Percentiles rank a stretch among this genome's conserved stretches.
phyloP scores from a whole-genome alignment of 2,797 vertebrate genomes.

The Pygocentrus nattereri region DNA sequence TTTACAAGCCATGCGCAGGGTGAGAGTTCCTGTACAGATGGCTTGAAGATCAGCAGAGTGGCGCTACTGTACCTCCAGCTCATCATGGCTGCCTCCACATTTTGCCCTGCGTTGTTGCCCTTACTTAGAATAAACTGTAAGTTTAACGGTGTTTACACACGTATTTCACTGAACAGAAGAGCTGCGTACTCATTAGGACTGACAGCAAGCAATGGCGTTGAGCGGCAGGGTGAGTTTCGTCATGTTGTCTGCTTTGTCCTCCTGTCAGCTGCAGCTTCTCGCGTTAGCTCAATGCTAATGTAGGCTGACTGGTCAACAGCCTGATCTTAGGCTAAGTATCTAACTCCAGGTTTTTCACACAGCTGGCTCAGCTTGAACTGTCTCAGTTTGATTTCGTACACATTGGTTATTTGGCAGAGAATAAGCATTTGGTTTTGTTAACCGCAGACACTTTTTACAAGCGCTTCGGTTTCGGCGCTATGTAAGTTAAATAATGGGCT shows the following conservation, averaged over 20 bases:
- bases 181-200: constrained; percentile 59
- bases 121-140: constrained; percentile 66
- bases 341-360: neutral
- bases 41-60: constrained; percentile 6
- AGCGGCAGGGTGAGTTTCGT: constrained; percentile 62
- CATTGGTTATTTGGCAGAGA: neutral
- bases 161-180: constrained; percentile 42
- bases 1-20: neutral
- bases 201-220: constrained; percentile 15
- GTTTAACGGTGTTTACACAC: constrained; percentile 42
- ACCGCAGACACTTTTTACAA: no score
- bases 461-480: no score
- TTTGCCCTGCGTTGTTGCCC: constrained; percentile 60
- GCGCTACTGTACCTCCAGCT: constrained; percentile 47
- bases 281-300: neutral
- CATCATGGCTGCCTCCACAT: constrained; percentile 74
- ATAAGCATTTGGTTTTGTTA: neutral
- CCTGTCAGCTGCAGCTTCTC: neutral
- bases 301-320: neutral
- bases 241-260: neutral
- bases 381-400: neutral
- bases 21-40: fast-evolving
- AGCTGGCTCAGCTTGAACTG: no score
- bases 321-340: neutral
- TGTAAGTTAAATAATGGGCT: neutral